Evolutionary conservation across 2,113 vertebrate species (phyloP), one percentile per base, ranked within the genome.

Genomic region (Trematocara unimaculatum): DNA sequence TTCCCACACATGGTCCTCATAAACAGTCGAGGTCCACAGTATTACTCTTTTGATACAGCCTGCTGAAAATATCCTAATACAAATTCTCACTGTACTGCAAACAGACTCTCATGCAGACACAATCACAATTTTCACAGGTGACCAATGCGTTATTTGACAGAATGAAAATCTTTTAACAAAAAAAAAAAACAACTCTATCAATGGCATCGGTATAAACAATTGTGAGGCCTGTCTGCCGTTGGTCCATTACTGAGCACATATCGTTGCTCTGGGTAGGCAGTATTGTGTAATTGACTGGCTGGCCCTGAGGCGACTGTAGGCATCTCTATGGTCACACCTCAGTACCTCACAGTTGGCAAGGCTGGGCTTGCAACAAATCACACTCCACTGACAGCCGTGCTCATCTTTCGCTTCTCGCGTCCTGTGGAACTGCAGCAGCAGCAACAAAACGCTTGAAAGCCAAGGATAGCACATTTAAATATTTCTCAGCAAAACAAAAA

Each of bases 261-360:
- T 82, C 88, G 80, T 90, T 90, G 93, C 92, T 94, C 84, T 64
- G 88, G 93, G 88, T 94, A 93, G 88, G 89, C 93, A 93, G 89
- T 92, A 84, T 93, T 94, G 93, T 96, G 93, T 95, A 96, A 92
- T 93, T 95, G 93, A 95, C 95, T 96, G 93, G 93, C 90, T 95
- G 95, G 92, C 94, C 94, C 94, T 72, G 87, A 93, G 94, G 95
- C 94, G 92, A 92, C 91, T 92, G 94, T 93, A 94, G 91, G 93
- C 88, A 93, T 93, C 91, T 95, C 92, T 81, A 84, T 87, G 88
- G 93, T 96, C 95, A 94, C 94, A 94, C 91, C 92, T 96, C 94
- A 91, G 92, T 92, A 93, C 89, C 91, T 95, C 94, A 91, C 92
- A 94, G 94, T 92, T 93, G 91, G 95, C 94, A 94, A 94, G 93